Evolutionary conservation across 2,797 vertebrate species (phyloP).

Genomic region (Rhodeus uyekii): DNA sequence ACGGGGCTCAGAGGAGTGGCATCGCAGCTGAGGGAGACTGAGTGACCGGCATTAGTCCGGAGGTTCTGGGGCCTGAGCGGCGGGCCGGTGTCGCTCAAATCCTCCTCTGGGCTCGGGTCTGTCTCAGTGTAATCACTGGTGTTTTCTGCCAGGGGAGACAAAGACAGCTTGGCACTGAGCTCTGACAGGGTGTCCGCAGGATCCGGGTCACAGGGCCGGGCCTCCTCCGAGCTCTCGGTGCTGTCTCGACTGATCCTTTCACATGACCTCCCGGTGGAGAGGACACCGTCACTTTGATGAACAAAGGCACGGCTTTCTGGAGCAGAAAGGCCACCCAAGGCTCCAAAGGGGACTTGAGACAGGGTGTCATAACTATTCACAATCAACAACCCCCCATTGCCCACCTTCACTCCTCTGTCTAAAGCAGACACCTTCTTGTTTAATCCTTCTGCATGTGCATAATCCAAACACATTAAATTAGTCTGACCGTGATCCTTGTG

Average conservation of each 20-base stretch:
- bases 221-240: slow-evolving; percentile 44
- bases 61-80: slow-evolving; percentile 69
- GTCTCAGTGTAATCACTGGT: slow-evolving; percentile 56
- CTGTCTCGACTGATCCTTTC: slow-evolving; percentile 14
- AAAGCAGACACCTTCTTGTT: not conserved
- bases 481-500: not conserved
- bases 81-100: slow-evolving; percentile 31
- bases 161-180: slow-evolving; percentile 63
- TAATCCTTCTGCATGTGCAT: not conserved
- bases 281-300: slow-evolving; percentile 15
- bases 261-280: slow-evolving; percentile 29
- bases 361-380: slow-evolving; percentile 52
- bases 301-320: slow-evolving; percentile 27
- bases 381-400: slow-evolving; percentile 71
- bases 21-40: slow-evolving; percentile 77
- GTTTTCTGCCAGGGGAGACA: slow-evolving; percentile 45
- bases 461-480: not conserved
- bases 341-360: slow-evolving; percentile 4
- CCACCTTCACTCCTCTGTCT: slow-evolving; percentile 58
- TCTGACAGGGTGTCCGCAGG: slow-evolving; percentile 39
- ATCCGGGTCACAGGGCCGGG: slow-evolving; percentile 25
- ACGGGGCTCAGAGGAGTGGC: slow-evolving; percentile 74
- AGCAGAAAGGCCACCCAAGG: slow-evolving; percentile 33
- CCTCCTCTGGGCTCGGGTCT: slow-evolving; percentile 54
- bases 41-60: slow-evolving; percentile 65